Evolutionary conservation across 2,113 vertebrate species (phyloP).

Genomic region (Daboia siamensis): DNA sequence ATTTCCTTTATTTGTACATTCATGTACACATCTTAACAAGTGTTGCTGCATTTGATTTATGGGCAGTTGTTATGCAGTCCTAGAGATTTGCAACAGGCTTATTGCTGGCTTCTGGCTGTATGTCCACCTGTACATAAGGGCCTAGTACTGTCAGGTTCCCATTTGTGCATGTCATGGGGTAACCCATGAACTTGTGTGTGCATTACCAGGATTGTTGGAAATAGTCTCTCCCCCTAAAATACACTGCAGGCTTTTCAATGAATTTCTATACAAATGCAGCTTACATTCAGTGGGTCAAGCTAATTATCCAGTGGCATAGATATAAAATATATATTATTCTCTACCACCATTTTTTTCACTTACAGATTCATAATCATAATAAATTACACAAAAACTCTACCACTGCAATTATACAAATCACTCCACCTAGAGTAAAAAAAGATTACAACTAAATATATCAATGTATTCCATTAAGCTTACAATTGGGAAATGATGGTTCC

Average conservation of each 20-base stretch:
- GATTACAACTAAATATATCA: not conserved
- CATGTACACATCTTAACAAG: not conserved
- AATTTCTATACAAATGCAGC: not conserved
- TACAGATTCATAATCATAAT: not conserved
- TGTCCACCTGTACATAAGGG: not conserved
- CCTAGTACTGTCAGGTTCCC: not conserved
- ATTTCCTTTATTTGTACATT: not conserved
- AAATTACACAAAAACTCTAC: not conserved
- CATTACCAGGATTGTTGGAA: not conserved
- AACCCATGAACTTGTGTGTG: not conserved
- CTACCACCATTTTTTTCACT: not conserved
- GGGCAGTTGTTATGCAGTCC: not conserved
- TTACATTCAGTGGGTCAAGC: not conserved
- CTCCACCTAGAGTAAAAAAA: not conserved
- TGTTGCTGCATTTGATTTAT: not conserved
- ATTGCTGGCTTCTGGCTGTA: not conserved
- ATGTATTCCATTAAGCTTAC: not conserved
- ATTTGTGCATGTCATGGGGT: not conserved
- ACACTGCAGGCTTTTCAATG: not conserved
- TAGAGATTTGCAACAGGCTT: not conserved
- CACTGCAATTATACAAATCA: not conserved
- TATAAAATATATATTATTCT: not conserved
- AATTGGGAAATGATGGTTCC: not conserved
- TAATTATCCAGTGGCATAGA: not conserved
- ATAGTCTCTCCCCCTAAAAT: not conserved